Base-by-base conservation (phyloP, 2,797 vertebrate genomes). In the Esox lucius region DNA sequence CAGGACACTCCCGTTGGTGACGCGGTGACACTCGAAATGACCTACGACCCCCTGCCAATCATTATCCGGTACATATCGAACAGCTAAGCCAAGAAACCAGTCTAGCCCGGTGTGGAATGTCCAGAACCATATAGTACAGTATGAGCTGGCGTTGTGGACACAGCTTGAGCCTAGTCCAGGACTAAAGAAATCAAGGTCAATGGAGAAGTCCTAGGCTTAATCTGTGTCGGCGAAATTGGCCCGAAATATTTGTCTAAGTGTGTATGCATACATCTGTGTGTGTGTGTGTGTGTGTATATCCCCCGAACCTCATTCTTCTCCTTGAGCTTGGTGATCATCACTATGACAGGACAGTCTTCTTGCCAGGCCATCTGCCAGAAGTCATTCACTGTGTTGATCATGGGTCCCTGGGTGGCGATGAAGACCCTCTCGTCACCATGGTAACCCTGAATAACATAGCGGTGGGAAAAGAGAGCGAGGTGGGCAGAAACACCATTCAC, bases 321-420 rank as follows among this genome's bases (percentile, higher is more conserved):
- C 90, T 98, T 99, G 80, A 99, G 95, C 81, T 98, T 99, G 85
- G 98, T 99, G 89, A 99, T 98, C 98, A 99, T 99, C 85, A 99
- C 95, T 81, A 98, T 96, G 85, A 96, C 94, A 1, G 97, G 95
- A 69, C 94, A 86, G 85, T 96, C 95, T 85, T 98, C 97, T 89
- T 99, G 97, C 96, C 96, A 99, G 72, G 94, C 95, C 98, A 99
- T 98, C 87, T 94, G 94, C 98, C 98, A 99, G 93, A 99, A 98
- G 87, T 98, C 97, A 75, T 98, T 97, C 76, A 99, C 97, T 0
- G 97, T 99, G 91, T 98, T 98, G 90, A 98, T 97, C 96, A 99
- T 97, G 67, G 98, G 98, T 33, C 98, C 98, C 87, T 99, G 98
- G 0, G 98, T 99, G 83, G 98, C 98, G 70, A 99, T 96, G 91